phyloP scores from a whole-genome alignment of 2,888 invertebrate species.

The Leistus spinibarbis region DNA sequence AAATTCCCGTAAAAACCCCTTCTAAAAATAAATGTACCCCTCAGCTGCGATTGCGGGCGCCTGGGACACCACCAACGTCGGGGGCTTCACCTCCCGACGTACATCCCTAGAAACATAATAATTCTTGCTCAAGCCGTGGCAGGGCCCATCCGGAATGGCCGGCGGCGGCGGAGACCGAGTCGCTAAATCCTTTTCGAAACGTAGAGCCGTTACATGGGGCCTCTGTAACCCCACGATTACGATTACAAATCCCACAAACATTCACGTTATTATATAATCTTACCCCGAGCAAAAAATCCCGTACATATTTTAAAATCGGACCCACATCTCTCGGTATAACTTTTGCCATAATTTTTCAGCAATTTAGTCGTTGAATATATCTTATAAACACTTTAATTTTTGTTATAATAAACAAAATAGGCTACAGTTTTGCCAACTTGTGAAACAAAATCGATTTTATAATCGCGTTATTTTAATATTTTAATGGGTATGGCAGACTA shows the following conservation, averaged over 20 bases:
- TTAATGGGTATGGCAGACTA: no score
- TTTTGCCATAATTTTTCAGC: not conserved
- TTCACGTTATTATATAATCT: conserved; percentile 23
- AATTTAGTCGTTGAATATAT: no score
- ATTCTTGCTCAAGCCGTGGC: conserved; percentile 78
- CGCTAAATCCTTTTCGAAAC: conserved; percentile 71
- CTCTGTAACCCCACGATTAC: no score
- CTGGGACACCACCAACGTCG: conserved; percentile 60
- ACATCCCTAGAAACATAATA: conserved; percentile 86
- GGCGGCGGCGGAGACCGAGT: conserved; percentile 84
- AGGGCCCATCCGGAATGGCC: conserved; percentile 79
- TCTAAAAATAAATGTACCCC: conserved; percentile 3
- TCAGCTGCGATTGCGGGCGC: not conserved
- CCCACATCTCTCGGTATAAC: conserved; percentile 63
- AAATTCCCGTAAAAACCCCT: not conserved
- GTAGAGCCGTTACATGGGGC: conserved; percentile 64
- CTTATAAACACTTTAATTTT: no score
- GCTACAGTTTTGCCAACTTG: no score
- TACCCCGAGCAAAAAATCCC: conserved; percentile 69
- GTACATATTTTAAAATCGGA: conserved; percentile 65
- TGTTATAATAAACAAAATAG: no score
- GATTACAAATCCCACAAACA: no score
- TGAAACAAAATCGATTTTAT: no score
- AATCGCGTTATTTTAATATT: no score
- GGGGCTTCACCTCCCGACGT: conserved; percentile 77